A percentile compares a stretch with the other conserved stretches of the same genome.
Conservation (phyloP, 2,113 vertebrate species). For the Uria aalge region DNA sequence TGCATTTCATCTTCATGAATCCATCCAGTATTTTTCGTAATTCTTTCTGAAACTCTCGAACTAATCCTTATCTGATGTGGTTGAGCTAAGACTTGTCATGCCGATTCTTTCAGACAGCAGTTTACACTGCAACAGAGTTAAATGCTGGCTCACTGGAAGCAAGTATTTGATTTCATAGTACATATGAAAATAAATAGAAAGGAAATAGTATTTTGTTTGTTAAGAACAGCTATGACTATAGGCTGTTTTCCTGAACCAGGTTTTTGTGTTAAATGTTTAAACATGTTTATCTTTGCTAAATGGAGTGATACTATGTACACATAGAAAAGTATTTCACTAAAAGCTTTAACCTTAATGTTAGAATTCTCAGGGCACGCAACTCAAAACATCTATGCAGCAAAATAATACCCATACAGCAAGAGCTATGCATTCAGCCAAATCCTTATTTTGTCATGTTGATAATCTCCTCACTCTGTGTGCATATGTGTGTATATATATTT, state of each 20-base stretch:
- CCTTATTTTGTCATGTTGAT: not conserved
- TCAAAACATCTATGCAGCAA: not conserved
- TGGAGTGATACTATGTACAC: not conserved
- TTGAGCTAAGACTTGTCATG: not conserved
- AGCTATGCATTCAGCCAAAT: not conserved
- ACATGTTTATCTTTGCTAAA: not conserved
- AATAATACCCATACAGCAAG: not conserved
- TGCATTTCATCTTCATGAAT: not conserved
- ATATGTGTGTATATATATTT: not conserved
- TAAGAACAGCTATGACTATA: not conserved
- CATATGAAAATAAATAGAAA: not conserved
- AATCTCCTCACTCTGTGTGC: not conserved
- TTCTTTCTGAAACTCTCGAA: not conserved
- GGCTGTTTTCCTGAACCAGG: not conserved
- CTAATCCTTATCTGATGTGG: not conserved
- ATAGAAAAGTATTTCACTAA: not conserved
- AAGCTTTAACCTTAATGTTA: not conserved
- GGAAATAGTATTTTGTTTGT: not conserved
- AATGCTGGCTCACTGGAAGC: not conserved
- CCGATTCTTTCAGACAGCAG: not conserved
- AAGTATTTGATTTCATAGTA: not conserved
- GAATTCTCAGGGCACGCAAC: not conserved
- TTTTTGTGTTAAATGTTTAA: not conserved
- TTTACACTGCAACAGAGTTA: not conserved
- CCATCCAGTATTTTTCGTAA: not conserved